Evolutionary conservation across 2,888 invertebrate genomes (phyloP).

Genomic region (Melipona bicolor): DNA sequence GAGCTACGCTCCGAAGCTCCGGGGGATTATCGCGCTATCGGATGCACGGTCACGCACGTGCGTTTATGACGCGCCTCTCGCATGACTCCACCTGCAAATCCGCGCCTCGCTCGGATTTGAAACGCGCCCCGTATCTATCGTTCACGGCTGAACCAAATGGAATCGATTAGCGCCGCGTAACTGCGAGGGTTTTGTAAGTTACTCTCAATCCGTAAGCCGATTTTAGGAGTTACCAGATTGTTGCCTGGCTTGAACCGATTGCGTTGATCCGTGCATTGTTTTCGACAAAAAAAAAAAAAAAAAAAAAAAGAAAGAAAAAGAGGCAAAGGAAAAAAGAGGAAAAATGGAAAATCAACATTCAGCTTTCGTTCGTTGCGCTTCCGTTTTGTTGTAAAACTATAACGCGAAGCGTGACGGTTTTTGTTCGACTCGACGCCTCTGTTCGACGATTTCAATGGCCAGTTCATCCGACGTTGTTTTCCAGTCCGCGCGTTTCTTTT

Average conservation of each 20-base stretch:
- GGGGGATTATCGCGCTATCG: slow-evolving; percentile 75
- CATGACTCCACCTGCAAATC: slow-evolving; percentile 77
- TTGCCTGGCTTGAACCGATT: background rate
- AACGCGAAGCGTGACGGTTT: background rate
- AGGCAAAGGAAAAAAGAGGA: too few species aligned
- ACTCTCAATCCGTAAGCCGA: slow-evolving; percentile 51
- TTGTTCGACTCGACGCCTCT: background rate
- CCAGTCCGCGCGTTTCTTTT: background rate
- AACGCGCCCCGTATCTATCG: slow-evolving; percentile 66
- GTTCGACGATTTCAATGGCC: background rate
- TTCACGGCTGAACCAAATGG: slow-evolving; percentile 64
- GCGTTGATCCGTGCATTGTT: background rate
- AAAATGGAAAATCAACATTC: background rate
- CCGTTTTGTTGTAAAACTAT: background rate
- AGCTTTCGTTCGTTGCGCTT: too few species aligned
- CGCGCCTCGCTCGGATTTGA: slow-evolving; percentile 58
- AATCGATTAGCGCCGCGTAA: slow-evolving; percentile 59
- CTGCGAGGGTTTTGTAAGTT: slow-evolving; percentile 46
- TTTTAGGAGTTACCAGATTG: slow-evolving; percentile 28
- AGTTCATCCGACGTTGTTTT: background rate
- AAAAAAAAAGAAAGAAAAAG: too few species aligned
- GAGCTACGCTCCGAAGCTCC: slow-evolving; percentile 59
- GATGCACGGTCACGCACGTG: slow-evolving; percentile 78
- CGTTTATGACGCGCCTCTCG: slow-evolving; percentile 69
- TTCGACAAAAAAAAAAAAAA: background rate